A percentile compares a stretch with the other conserved stretches of the same genome.
Evolutionary conservation across 1,140 invertebrate genomes (phyloP).

Genomic region (Druon quercuslanigerum): DNA sequence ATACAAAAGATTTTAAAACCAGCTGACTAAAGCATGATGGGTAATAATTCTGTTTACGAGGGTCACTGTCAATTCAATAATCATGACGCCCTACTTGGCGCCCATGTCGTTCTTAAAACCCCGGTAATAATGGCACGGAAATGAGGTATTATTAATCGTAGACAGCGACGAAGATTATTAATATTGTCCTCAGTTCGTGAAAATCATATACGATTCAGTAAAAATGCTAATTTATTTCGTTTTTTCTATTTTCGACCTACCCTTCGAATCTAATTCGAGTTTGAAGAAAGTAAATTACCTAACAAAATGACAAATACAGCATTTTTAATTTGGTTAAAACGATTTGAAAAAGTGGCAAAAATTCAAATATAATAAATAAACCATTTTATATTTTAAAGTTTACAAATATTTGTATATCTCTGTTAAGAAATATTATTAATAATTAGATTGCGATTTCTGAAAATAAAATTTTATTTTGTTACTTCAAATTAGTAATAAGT

Average conservation of each 20-base stretch:
- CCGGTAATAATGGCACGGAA: slow-evolving; percentile 1
- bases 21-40: slow-evolving; percentile 14
- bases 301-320: too few species aligned
- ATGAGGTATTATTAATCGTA: background rate
- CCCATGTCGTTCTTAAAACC: background rate
- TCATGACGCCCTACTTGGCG: slow-evolving; percentile 27
- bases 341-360: background rate
- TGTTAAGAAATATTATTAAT: too few species aligned
- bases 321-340: background rate
- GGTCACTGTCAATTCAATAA: slow-evolving; percentile 31
- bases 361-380: background rate
- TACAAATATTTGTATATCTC: too few species aligned
- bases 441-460: too few species aligned
- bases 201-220: too few species aligned
- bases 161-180: background rate
- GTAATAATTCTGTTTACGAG: slow-evolving; percentile 30
- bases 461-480: too few species aligned
- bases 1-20: slow-evolving; percentile 27
- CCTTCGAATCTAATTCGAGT: too few species aligned
- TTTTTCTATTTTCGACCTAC: too few species aligned
- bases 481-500: too few species aligned
- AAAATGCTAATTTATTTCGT: too few species aligned
- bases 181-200: background rate
- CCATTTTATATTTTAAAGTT: too few species aligned
- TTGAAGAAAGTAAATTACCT: too few species aligned